A percentile compares a stretch with the other conserved stretches of the same genome.
Conservation (phyloP, 1,140 invertebrate species). For the Heliothis subflexa region DNA sequence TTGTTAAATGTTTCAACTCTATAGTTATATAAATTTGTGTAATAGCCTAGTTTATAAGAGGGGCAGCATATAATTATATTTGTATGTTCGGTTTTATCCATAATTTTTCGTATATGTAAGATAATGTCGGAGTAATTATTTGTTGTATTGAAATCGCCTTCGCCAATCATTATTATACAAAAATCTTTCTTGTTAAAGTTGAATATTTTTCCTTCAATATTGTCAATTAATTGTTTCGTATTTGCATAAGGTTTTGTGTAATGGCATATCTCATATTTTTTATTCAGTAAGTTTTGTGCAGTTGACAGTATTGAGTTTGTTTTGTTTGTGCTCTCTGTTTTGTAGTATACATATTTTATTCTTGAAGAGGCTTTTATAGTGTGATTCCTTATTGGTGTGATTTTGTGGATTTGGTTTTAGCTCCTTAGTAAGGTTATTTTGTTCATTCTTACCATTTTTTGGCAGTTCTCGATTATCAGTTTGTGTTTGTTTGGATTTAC, state of each 20-base stretch:
- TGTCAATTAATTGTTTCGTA: slow-evolving; percentile 34
- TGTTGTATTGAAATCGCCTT: slow-evolving; percentile 48
- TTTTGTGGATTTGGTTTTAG: no score
- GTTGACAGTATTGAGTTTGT: no score
- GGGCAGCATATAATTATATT: slow-evolving; percentile 47
- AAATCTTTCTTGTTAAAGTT: slow-evolving; percentile 43
- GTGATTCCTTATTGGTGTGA: no score
- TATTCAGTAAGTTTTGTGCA: no score
- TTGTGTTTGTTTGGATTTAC: no score
- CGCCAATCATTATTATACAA: slow-evolving; percentile 48
- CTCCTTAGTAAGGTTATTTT: no score
- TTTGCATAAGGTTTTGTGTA: slow-evolving; percentile 28
- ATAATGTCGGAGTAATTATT: slow-evolving; percentile 36
- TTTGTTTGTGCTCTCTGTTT: no score
- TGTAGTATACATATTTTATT: no score
- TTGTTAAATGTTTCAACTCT: slow-evolving; percentile 52
- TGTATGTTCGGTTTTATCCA: slow-evolving; percentile 38
- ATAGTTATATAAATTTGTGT: slow-evolving; percentile 35
- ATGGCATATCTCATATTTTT: no score
- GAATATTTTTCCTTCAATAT: slow-evolving; percentile 23
- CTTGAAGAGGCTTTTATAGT: no score
- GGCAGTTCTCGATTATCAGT: no score
- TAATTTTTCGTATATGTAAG: slow-evolving; percentile 1
- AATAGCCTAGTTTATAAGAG: slow-evolving; percentile 7
- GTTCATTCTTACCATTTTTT: no score